These are phyloP conservation scores for Ochropleura plecta DNA, from an alignment of 2,888 invertebrate species.

Conservation along the genomic window DNA sequence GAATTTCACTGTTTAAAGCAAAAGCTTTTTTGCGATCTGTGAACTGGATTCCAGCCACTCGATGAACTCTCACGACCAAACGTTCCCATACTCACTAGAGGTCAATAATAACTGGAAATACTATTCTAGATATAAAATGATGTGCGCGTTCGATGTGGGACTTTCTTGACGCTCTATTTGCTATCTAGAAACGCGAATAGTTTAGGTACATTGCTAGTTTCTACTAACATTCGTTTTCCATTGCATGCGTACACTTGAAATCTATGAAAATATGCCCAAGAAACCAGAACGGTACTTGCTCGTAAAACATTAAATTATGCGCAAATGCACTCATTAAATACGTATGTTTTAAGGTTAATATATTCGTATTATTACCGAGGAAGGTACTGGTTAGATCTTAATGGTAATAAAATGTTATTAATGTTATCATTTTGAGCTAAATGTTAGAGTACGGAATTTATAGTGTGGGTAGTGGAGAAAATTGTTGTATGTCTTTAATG, in stretches of 20 bases:
- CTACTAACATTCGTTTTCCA: conserved; percentile 36
- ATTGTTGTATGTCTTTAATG: conserved; percentile 7
- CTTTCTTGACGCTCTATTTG: conserved; percentile 64
- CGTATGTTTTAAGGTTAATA: conserved; percentile 54
- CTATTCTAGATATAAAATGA: conserved; percentile 46
- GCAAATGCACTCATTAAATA: conserved; percentile 43
- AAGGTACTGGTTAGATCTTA: conserved; percentile 32
- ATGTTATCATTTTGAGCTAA: conserved; percentile 38
- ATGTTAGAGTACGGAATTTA: conserved; percentile 16
- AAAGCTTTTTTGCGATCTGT: conserved; percentile 53
- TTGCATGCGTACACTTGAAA: conserved; percentile 60
- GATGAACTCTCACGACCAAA: conserved; percentile 50
- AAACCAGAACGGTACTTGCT: conserved; percentile 64
- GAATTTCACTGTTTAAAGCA: conserved; percentile 58
- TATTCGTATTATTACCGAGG: conserved; percentile 52
- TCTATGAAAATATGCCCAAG: conserved; percentile 70
- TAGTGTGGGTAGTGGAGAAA: conserved; percentile 15
- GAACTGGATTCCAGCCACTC: conserved; percentile 45
- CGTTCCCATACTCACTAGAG: conserved; percentile 38
- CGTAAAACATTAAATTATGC: conserved; percentile 57
- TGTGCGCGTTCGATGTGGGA: conserved; percentile 42
- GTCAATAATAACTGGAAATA: conserved; percentile 53
- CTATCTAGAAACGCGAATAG: conserved; percentile 52
- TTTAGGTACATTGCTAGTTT: conserved; percentile 45
- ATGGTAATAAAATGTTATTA: conserved; percentile 36